Percentiles rank a stretch among this genome's conserved stretches.
Conservation (phyloP, 1,140 invertebrate genomes). For the Nylanderia fulva region DNA sequence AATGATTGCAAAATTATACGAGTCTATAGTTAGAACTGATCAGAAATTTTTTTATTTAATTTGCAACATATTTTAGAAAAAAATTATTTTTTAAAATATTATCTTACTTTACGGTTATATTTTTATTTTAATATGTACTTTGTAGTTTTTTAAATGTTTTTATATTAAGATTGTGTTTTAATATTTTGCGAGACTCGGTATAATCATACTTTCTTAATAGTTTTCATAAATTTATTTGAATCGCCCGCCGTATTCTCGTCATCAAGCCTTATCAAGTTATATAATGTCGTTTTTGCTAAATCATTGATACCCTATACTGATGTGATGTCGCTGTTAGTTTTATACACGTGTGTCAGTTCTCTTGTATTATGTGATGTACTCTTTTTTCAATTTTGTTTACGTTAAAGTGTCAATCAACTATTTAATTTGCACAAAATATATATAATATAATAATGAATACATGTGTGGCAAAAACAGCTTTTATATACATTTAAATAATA, state of each 20-base stretch:
- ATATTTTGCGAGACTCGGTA: no score
- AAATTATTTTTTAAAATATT: not conserved
- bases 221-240: not conserved
- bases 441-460: no score
- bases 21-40: not conserved
- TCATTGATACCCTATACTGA: not conserved
- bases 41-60: not conserved
- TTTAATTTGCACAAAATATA: no score
- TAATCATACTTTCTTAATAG: no score
- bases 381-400: not conserved
- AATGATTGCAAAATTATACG: not conserved
- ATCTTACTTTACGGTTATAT: not conserved
- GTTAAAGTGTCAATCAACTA: no score
- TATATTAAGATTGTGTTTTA: not conserved
- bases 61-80: not conserved
- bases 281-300: not conserved
- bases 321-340: constrained; percentile 29
- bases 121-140: not conserved
- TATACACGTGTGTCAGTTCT: not conserved
- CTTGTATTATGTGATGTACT: not conserved
- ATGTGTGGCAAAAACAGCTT: no score
- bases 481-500: not conserved
- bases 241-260: constrained; percentile 15
- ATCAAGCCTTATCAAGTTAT: constrained; percentile 7
- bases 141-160: not conserved